Base-by-base conservation (phyloP, 2,888 invertebrate genomes). In the Colostygia pectinataria region DNA sequence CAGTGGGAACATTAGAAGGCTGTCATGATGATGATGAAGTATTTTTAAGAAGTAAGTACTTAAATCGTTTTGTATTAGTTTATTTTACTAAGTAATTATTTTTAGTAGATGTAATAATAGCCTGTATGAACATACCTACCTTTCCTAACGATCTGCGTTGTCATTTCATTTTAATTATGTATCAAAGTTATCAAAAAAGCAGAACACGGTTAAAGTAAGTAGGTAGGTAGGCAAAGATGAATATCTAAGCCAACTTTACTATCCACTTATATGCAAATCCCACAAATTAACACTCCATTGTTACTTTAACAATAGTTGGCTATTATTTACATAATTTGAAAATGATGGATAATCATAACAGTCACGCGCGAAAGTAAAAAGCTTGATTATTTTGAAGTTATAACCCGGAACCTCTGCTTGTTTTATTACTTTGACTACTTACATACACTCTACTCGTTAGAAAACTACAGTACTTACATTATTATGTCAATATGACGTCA, bases 261-360 rank as follows among this genome's bases (percentile, higher is more conserved):
- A 27, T 43, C 44, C 37, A 48, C 48, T 48, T 48, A 41, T 44
- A 53, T 48, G 53, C 41, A 41, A 53, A 53, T 48, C 12, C n/a
- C 37, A 12, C 29, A 18, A 46, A 46, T 44, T 47, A 53, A 24
- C 36, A 48, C 52, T 36, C 53, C 23, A 48, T 53, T 48, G 44
- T 44, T 41, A 13, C 23, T 7, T 20, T 12, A 34, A 33, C 46
- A 52, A 53, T 29, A 38, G 48, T 8, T 7, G 10, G 24, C 40
- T 32, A 29, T 12, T 37, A 45, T 44, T 53, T 53, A 44, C 48
- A 53, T 48, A 53, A 47, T 42, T 15, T 18, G 27, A 31, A 46
- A 38, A 33, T 42, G 24, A 34, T 33, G 41, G 36, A 40, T 40
- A 44, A 39, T 34, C 25, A 37, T 29, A 46, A 32, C 18, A 38